Evolutionary conservation across 2,113 vertebrate genomes (phyloP).

Genomic region (Melospiza melodia): DNA sequence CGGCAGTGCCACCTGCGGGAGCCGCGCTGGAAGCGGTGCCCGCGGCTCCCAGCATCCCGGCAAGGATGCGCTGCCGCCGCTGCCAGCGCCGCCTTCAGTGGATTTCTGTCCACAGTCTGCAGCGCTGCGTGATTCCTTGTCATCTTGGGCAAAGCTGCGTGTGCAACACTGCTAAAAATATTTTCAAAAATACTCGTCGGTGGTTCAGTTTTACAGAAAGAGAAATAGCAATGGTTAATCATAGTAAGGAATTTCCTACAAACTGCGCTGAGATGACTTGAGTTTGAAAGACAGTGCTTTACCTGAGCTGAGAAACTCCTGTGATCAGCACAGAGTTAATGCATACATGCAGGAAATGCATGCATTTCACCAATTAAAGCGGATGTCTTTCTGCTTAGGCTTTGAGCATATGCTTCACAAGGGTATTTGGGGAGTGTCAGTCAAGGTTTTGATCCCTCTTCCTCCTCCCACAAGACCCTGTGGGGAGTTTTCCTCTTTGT

Average conservation of each 20-base stretch:
- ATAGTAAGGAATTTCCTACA: not conserved
- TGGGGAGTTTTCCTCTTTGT: not conserved
- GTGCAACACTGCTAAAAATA: not conserved
- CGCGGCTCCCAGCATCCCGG: accelerated
- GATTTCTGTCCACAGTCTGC: not conserved
- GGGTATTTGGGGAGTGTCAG: not conserved
- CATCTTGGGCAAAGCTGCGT: accelerated
- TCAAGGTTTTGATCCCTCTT: not conserved
- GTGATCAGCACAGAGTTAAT: not conserved
- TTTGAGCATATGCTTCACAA: not conserved
- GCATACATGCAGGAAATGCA: not conserved
- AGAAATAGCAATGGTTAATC: not conserved
- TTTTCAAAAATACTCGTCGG: not conserved
- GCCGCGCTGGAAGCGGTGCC: not conserved
- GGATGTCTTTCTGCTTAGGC: not conserved
- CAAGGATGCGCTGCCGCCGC: not conserved
- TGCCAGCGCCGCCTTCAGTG: accelerated
- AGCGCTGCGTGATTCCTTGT: accelerated
- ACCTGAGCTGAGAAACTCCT: not conserved
- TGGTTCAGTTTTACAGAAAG: not conserved
- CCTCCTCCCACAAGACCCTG: not conserved
- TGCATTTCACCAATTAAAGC: not conserved
- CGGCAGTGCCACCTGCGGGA: slow-evolving; percentile 45
- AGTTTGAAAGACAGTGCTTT: not conserved
- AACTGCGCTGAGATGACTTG: not conserved